Base-by-base conservation (phyloP, 1,140 invertebrate species). In the Melitaea cinxia region DNA sequence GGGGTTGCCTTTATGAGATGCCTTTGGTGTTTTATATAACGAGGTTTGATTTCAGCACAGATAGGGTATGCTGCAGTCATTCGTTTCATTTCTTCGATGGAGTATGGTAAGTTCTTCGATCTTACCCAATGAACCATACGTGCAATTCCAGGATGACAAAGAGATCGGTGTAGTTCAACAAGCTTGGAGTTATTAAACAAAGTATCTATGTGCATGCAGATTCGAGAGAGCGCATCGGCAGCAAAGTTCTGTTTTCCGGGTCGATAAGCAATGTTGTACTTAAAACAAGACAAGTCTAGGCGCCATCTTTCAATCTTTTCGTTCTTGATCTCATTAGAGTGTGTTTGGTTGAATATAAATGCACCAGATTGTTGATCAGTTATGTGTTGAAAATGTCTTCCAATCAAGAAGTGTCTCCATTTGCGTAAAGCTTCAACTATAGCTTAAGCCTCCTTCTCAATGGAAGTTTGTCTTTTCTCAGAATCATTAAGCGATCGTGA, bases 391-490 rank as follows among this genome's bases (percentile, higher is more conserved):
- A n/a, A n/a, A n/a, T n/a, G n/a, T 28, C 3, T n/a, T n/a, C n/a
- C n/a, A n/a, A n/a, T n/a, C n/a, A n/a, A n/a, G n/a, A n/a, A n/a
- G n/a, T n/a, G n/a, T n/a, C n/a, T n/a, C 33, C 33, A 35, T 35
- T 35, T 35, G 10, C 33, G 33, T 7, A 35, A 10, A 35, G 3
- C 7, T 10, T 35, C 33, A 7, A 35, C 33, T 4, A 70, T 68
- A 15, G 74, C 74, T 33, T 4, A 39, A 6, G 74, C 68, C 65
- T 77, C 74, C 49, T 77, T 73, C 59, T 72, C 68, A 39, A 77
- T 65, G 0, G 68, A 37, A 15, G 63, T 35, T 9, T 78, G 68
- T 9, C 23, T 15, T 21, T 24, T 26, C 64, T 76, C 70, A 17
- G 28, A 42, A 14, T 68, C 28, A 6, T 12, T 28, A n/a, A 73